Conservation (phyloP, 2,888 invertebrate genomes). For the Epicampocera succincta region DNA sequence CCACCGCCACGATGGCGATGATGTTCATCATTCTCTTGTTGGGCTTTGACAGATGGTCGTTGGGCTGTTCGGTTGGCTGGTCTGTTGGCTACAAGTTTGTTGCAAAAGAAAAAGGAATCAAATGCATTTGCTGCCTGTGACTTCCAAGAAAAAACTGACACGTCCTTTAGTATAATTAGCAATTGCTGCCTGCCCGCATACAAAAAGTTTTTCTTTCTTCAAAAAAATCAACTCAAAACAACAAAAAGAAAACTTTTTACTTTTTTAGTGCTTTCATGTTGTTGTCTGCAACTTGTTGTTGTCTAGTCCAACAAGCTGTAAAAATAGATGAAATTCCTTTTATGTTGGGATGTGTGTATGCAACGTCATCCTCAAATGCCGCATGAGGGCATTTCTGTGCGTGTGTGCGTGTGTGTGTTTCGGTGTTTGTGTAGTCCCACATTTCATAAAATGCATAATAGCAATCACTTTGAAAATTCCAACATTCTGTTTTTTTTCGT, state of each 20-base stretch:
- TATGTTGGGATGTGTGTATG: slow-evolving; percentile 4
- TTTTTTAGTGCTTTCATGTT: slow-evolving; percentile 15
- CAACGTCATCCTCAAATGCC: not conserved
- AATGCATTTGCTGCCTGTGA: slow-evolving; percentile 56
- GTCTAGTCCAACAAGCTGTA: slow-evolving; percentile 53
- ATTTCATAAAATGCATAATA: slow-evolving; percentile 49
- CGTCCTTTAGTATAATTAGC: slow-evolving; percentile 66
- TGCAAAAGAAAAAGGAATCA: slow-evolving; percentile 22
- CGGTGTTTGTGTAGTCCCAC: slow-evolving; percentile 8
- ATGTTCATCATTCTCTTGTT: slow-evolving; percentile 8
- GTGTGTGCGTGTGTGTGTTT: not conserved
- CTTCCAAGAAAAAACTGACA: slow-evolving; percentile 51
- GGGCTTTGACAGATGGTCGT: slow-evolving; percentile 33
- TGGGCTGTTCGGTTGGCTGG: slow-evolving; percentile 33
- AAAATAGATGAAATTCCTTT: slow-evolving; percentile 49
- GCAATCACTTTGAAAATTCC: slow-evolving; percentile 47
- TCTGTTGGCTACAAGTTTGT: slow-evolving; percentile 52
- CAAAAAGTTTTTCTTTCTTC: slow-evolving; percentile 46
- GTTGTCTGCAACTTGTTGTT: slow-evolving; percentile 21
- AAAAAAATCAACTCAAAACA: not conserved
- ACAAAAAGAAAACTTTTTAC: not conserved
- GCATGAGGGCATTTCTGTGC: not conserved
- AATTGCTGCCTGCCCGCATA: slow-evolving; percentile 60
- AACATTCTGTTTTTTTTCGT: slow-evolving; percentile 21
- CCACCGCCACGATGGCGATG: slow-evolving; percentile 8